Percentiles rank a stretch among this genome's conserved stretches.
Conservation (phyloP, 2,797 vertebrate genomes). For the Vespertilio murinus region DNA sequence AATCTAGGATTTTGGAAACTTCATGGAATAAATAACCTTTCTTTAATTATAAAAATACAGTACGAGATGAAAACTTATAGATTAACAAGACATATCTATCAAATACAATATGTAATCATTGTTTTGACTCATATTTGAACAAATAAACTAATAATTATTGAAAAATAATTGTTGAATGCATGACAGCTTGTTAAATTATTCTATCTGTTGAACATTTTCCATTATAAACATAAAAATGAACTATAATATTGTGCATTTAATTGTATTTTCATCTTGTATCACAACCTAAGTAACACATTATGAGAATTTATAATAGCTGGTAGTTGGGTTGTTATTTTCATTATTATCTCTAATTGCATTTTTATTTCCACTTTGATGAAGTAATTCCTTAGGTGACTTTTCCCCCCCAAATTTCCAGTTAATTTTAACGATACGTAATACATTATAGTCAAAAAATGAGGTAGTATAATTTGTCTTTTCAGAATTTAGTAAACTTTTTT, state of each 20-base stretch:
- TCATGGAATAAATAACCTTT: not conserved
- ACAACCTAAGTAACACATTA: conserved; percentile 6
- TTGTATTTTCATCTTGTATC: conserved; percentile 24
- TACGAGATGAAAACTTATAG: not conserved
- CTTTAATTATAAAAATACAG: not conserved
- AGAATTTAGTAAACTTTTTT: not conserved
- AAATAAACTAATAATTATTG: conserved; percentile 25
- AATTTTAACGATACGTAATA: conserved; percentile 48
- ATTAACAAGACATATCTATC: not conserved
- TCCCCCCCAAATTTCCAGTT: not conserved
- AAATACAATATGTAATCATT: not conserved
- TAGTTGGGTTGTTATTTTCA: conserved; percentile 37
- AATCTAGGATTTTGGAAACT: not conserved
- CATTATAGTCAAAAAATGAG: conserved; percentile 14
- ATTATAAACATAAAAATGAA: conserved; percentile 27
- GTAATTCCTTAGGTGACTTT: conserved; percentile 1
- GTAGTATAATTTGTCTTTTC: not conserved
- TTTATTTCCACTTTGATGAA: conserved; percentile 57
- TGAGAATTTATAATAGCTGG: conserved; percentile 3
- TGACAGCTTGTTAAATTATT: not conserved
- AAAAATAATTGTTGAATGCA: conserved; percentile 22
- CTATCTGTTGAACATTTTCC: conserved; percentile 1
- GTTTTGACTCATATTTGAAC: not conserved
- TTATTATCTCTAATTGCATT: conserved; percentile 45
- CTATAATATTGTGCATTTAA: not conserved